Percentiles rank a stretch among this genome's conserved stretches.
Evolutionary conservation across 2,797 vertebrate species (phyloP).

Genomic region (Poeciliopsis infans): DNA sequence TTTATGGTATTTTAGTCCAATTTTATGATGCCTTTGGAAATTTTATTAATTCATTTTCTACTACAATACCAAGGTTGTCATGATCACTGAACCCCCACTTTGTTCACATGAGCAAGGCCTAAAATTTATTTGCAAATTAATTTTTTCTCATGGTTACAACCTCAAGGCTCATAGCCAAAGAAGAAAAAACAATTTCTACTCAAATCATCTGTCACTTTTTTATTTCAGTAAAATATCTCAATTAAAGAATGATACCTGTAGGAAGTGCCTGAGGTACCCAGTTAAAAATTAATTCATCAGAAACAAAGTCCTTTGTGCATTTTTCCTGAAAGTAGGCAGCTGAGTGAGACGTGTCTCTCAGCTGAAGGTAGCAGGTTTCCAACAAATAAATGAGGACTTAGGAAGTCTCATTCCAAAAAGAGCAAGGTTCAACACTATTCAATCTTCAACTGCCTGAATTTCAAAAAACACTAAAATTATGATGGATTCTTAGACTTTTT

Average conservation of each 20-base stretch:
- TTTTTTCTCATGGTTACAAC: conserved; percentile 58
- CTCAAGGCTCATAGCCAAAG: conserved; percentile 35
- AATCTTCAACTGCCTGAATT: background rate
- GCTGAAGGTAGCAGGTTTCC: conserved; percentile 33
- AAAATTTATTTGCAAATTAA: conserved; percentile 31
- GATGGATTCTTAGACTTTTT: background rate
- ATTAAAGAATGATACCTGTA: background rate
- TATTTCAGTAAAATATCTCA: background rate
- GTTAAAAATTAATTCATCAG: background rate
- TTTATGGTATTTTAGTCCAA: background rate
- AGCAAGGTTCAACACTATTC: background rate
- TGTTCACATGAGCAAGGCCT: conserved; percentile 33
- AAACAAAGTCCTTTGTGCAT: background rate
- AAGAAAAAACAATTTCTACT: conserved; percentile 10
- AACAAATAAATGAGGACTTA: background rate
- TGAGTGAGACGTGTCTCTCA: conserved; percentile 7
- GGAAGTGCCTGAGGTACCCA: background rate
- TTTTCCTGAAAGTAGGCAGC: background rate
- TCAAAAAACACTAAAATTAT: background rate
- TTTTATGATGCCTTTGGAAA: background rate
- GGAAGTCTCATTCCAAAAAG: background rate
- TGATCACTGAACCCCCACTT: conserved; percentile 50
- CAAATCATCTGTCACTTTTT: background rate
- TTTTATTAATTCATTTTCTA: conserved; percentile 12
- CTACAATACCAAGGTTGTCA: conserved; percentile 42